Conservation (phyloP, 1,140 invertebrate genomes). For the Meloidogyne floridensis region DNA sequence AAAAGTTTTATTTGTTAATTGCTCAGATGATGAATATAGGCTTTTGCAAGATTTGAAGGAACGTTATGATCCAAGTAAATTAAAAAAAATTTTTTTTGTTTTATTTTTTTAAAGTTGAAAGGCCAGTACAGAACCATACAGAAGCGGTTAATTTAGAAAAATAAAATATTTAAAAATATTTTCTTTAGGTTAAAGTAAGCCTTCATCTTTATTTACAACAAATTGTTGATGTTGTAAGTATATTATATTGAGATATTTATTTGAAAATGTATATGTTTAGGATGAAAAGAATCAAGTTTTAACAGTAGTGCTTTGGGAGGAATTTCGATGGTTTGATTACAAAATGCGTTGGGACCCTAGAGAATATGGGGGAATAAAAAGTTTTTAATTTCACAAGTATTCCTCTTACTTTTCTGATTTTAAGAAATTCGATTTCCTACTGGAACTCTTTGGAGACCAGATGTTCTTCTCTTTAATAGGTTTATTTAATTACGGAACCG, state of each 20-base stretch:
- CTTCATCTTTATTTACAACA: slow-evolving; percentile 98
- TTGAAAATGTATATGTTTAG: slow-evolving; percentile 56
- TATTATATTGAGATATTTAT: neutral
- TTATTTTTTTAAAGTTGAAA: slow-evolving; percentile 73
- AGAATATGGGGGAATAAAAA: slow-evolving; percentile 63
- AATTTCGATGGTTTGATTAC: slow-evolving; percentile 57
- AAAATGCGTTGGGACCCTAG: slow-evolving; percentile 79
- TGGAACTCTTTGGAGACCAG: slow-evolving; percentile 56
- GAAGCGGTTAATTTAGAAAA: slow-evolving; percentile 72
- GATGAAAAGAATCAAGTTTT: slow-evolving; percentile 62
- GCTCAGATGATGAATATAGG: slow-evolving; percentile 40
- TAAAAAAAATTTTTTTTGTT: neutral
- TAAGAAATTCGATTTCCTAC: slow-evolving; percentile 84
- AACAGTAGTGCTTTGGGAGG: slow-evolving; percentile 59
- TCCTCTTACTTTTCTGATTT: slow-evolving; percentile 65
- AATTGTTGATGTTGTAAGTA: slow-evolving; percentile 85
- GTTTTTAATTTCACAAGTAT: neutral
- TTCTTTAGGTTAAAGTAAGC: slow-evolving; percentile 78
- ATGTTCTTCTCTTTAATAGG: slow-evolving; percentile 61
- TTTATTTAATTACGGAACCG: neutral
- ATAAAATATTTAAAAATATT: neutral
- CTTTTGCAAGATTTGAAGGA: slow-evolving; percentile 42
- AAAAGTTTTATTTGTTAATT: neutral
- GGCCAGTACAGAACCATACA: slow-evolving; percentile 93
- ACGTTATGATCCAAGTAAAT: slow-evolving; percentile 78